Base-by-base conservation (phyloP, 23 tunicate species). In the Styela clava region DNA sequence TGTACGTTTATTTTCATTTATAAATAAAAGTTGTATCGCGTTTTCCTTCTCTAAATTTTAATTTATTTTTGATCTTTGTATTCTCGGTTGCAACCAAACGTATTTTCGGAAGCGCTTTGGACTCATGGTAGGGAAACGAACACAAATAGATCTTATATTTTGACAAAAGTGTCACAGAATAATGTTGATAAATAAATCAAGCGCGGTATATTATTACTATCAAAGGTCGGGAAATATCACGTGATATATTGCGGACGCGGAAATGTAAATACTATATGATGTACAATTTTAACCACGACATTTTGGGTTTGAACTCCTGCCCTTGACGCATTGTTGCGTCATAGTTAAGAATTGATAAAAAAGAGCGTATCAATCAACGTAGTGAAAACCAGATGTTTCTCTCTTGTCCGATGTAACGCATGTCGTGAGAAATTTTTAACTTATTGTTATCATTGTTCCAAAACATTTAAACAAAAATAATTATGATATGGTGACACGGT, bases 211-310 rank as follows among this genome's bases (percentile, higher is more conserved):
- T 44, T 44, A 44, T 5, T 44, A 44, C 12, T 27, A 28, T 34
- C 34, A 71, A 71, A 34, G 24, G 35, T 30, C 77, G 77, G 77
- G 77, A 71, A 71, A 27, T 33, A 71, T 26, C 32, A 30, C 77
- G 34, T 32, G 34, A 71, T 35, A 31, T 30, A 3, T 32, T 34
- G 34, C 27, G 34, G 77, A 71, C 7, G 16, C 37, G 77, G 77
- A 71, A 71, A 71, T 35, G 77, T 71, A 71, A 71, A 71, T 71
- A 71, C 27, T 35, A 16, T 32, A 71, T 32, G 77, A 34, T 34
- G 34, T 33, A 30, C 9, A 27, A 7, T 3, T 65, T 7, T 44
- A 7, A 44, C 56, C 56, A 44, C 56, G 56, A 44, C 56, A 12
- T 44, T n/a, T 44, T 12, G 56, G 12, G 56, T 44, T 44, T 44